Evolutionary conservation across 2,797 vertebrate genomes (phyloP).

Genomic region (Halcyon leucocephala): DNA sequence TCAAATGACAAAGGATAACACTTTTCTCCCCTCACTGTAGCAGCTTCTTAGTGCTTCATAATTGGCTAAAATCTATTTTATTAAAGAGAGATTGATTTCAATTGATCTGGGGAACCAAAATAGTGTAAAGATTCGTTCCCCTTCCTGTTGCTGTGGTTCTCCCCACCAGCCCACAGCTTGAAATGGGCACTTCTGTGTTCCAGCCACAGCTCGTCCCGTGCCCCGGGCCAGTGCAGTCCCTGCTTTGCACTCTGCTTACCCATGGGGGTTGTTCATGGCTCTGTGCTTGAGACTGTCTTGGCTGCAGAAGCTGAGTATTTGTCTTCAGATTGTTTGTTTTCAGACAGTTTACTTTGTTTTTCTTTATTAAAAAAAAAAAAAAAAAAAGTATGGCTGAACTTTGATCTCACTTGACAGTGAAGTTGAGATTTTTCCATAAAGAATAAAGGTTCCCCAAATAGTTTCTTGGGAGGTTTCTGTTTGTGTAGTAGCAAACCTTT

Average conservation of each 20-base stretch:
- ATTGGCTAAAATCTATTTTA: not conserved
- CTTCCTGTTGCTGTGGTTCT: not conserved
- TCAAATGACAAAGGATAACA: not conserved
- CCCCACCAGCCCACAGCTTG: not conserved
- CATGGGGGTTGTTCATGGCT: not conserved
- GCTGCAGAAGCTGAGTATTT: not conserved
- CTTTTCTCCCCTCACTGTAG: not conserved
- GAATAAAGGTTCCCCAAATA: not conserved
- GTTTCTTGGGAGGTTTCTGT: not conserved
- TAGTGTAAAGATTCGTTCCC: not conserved
- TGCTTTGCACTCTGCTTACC: not conserved
- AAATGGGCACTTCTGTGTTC: not conserved
- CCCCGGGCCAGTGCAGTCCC: not conserved
- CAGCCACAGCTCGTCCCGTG: not conserved
- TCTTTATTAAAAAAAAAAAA: not conserved
- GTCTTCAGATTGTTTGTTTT: constrained; percentile 26
- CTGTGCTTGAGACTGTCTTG: not conserved
- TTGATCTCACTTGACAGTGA: not conserved
- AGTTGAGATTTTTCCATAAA: not conserved
- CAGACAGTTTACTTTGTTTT: not conserved
- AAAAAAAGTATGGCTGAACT: not conserved
- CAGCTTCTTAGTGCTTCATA: not conserved
- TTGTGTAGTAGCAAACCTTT: not conserved
- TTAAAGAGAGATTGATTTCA: not conserved
- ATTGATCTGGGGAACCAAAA: not conserved